Conservation (phyloP, 1,140 invertebrate genomes). For the Drosophila ogumai region DNA sequence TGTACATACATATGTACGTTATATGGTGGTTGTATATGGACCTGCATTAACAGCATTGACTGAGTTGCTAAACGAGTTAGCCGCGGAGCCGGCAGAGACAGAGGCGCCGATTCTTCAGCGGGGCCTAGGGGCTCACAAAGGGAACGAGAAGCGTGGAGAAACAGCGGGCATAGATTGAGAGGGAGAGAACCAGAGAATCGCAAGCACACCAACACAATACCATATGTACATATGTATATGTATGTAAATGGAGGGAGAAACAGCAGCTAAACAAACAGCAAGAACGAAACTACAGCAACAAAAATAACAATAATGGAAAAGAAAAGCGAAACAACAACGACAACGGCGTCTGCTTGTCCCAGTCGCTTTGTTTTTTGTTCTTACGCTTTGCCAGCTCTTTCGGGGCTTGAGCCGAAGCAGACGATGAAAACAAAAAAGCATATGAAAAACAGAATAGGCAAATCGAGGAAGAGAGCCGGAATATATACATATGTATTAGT, state of each 20-base stretch:
- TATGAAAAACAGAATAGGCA: conserved; percentile 63
- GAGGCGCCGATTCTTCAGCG: conserved; percentile 47
- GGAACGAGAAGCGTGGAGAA: conserved; percentile 36
- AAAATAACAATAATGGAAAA: conserved; percentile 26
- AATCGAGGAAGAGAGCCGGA: conserved; percentile 21
- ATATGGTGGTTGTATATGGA: conserved; percentile 4
- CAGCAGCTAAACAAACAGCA: conserved; percentile 68
- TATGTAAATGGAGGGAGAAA: conserved; percentile 65
- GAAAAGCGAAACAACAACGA: conserved; percentile 21
- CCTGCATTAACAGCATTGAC: conserved; percentile 23
- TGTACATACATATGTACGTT: not conserved
- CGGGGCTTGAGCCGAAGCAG: conserved; percentile 59
- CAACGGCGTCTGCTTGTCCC: conserved; percentile 55
- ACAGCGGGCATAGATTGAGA: not conserved
- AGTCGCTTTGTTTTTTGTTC: conserved; percentile 56
- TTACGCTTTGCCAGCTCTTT: conserved; percentile 48
- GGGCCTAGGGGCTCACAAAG: conserved; percentile 69
- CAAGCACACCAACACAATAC: conserved; percentile 23
- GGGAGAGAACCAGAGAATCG: conserved; percentile 31
- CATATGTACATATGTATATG: not conserved
- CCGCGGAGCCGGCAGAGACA: conserved; percentile 24
- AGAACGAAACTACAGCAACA: conserved; percentile 38
- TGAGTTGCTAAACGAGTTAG: conserved; percentile 70
- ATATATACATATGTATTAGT: not conserved
- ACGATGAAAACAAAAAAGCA: conserved; percentile 81